Percentiles rank a stretch among this genome's conserved stretches.
Evolutionary conservation across 1,140 invertebrate species (phyloP).

Genomic region (Rhagoletis zephyria): DNA sequence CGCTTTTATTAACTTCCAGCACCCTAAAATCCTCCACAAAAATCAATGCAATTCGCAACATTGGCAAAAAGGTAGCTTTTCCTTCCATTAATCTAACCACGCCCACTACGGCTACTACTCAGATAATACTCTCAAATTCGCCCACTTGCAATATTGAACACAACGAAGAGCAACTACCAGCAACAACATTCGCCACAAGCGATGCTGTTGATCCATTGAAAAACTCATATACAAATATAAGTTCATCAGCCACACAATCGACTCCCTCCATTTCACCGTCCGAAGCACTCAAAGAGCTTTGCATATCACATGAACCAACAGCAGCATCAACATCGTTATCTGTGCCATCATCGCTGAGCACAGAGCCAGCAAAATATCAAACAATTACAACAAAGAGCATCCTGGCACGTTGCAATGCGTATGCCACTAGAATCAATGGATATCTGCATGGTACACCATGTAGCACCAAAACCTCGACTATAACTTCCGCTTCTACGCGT

Average conservation of each 20-base stretch:
- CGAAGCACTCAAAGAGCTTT: constrained; percentile 15
- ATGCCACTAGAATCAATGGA: constrained; percentile 61
- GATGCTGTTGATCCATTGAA: background rate
- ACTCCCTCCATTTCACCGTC: background rate
- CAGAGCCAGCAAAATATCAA: constrained; percentile 37
- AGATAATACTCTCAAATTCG: constrained; percentile 65
- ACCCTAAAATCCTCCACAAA: constrained; percentile 2
- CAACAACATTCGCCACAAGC: background rate
- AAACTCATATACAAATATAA: constrained; percentile 1
- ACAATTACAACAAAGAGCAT: constrained; percentile 67
- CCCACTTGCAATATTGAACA: constrained; percentile 56
- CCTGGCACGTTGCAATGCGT: constrained; percentile 61
- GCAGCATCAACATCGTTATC: constrained; percentile 45
- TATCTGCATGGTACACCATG: constrained; percentile 64
- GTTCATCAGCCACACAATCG: background rate
- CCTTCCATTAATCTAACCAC: constrained; percentile 70
- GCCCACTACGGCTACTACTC: constrained; percentile 67
- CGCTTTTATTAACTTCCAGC: background rate
- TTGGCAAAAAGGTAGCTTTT: constrained; percentile 60
- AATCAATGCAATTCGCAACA: constrained; percentile 31
- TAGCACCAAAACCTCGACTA: constrained; percentile 61
- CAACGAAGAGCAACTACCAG: background rate
- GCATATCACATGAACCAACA: constrained; percentile 60
- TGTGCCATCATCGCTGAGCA: constrained; percentile 3
- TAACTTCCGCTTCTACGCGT: constrained; percentile 62